phyloP scores from a whole-genome alignment of 2,797 vertebrate genomes.

The Rhinophrynus dorsalis region DNA sequence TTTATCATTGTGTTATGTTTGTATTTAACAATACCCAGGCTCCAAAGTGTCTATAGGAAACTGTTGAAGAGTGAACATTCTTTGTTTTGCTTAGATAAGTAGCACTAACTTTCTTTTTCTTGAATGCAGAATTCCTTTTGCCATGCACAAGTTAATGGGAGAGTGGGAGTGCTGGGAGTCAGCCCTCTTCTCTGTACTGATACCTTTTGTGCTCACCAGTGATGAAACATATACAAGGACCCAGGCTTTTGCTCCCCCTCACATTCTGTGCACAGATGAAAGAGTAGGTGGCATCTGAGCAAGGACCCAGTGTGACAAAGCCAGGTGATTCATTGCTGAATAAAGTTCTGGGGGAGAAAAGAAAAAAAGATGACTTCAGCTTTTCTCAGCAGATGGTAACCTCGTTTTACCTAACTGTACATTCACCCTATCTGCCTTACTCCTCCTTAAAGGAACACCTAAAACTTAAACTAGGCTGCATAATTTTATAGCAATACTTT shows the following conservation, averaged over 20 bases:
- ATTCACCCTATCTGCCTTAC: neutral
- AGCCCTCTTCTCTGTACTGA: neutral
- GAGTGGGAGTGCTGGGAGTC: constrained; percentile 2
- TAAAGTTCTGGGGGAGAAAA: neutral
- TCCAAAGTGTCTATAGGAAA: no score
- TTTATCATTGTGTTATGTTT: no score
- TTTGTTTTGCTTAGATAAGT: no score
- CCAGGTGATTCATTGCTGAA: constrained; percentile 36
- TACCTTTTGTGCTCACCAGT: constrained; percentile 29
- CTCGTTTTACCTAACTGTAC: neutral
- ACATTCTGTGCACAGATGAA: constrained; percentile 36
- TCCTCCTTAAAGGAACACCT: no score
- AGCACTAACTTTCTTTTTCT: no score
- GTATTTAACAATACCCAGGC: no score
- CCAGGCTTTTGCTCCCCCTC: constrained; percentile 30
- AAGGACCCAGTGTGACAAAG: constrained; percentile 35
- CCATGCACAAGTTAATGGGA: neutral
- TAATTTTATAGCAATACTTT: no score
- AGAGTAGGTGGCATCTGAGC: constrained; percentile 31
- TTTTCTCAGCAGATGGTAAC: neutral
- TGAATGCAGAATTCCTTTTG: neutral
- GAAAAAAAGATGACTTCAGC: neutral
- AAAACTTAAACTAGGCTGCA: no score
- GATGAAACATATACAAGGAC: constrained; percentile 17
- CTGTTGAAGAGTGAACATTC: no score